Evolutionary conservation across 2,113 vertebrate species (phyloP), one percentile per base, ranked within the genome.

Genomic region (Proterorhinus semilunaris): DNA sequence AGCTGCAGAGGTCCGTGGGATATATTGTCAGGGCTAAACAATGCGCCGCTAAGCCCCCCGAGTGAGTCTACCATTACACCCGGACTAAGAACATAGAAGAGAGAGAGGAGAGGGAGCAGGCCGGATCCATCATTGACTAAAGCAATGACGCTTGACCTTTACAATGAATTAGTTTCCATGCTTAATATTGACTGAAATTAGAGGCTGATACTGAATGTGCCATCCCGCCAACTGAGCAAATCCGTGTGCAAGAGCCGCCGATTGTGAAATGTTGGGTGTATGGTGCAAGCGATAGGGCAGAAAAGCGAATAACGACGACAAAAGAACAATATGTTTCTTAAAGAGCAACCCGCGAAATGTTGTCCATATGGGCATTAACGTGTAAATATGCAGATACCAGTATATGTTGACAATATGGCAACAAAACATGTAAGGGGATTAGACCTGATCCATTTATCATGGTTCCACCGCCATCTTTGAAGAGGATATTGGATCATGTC

Each of bases 21-120:
- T 94, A 94, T 94, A 94, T 95, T 95, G 95, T 97, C 95, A 96
- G 93, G 95, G 94, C 94, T 93, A 96, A 96, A 98, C 95, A 96
- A 96, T 96, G 94, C 94, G 87, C 93, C 93, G 95, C 94, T 95
- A 95, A 96, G 95, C 96, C 94, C 94, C 93, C 91, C 87, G 94
- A 95, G 95, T 94, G 95, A 94, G 94, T 95, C 93, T 93, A 96
- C 94, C 91, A 94, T 96, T 95, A 96, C 96, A 96, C 95, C 53
- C 96, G 92, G 90, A 92, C 86, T 88, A 89, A 89, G 90, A 90
- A 89, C 87, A 89, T 82, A 89, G 90, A 88, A 36, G 68, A 67
- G 69, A 44, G 66, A 63, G 74, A 72, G 65, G 53, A 62, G 84
- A 69, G 80, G 67, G 68, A 86, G 85, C 64, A 84, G 79, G 89